Evolutionary conservation across 2,797 vertebrate species (phyloP), one percentile per base, ranked within the genome.

Genomic region (Scarus forsteni): DNA sequence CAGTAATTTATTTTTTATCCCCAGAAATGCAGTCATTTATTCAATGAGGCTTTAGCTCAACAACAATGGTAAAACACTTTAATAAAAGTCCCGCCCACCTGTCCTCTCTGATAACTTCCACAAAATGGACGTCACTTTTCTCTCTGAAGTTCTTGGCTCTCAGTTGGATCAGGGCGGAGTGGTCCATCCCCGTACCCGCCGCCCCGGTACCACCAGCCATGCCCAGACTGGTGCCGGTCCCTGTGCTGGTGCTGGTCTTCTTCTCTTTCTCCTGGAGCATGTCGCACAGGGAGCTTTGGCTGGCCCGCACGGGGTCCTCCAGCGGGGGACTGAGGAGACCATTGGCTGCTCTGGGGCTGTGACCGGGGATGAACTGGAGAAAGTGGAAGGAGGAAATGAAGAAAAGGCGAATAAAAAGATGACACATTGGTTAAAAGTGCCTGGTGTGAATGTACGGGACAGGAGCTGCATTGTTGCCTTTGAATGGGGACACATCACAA

Each of bases 51-150:
- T n/a, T n/a, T n/a, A n/a, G 27, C 27, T 4, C 27, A 27, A 27
- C 27, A 27, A 27, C 27, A 27, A 27, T 27, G 27, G 27, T 27
- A 27, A 27, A 27, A 27, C 27, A 27, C 27, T 27, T 27, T 27
- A 27, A 27, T 27, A 27, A 27, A 27, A 27, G 2, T 27, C 27
- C 27, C 27, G 55, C 94, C 93, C 86, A 99, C 98, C 98, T 97
- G 94, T 98, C 97, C 80, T 98, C 97, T 88, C 96, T 97, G 84
- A 99, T 99, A 65, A 99, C 98, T 27, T 99, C 97, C 60, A 99
- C 98, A 79, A 99, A 99, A 84, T 99, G 97, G 55, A 91, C 97
- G 0, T 99, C 98, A 0, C 97, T 99, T 87, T 97, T 97, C 85
- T 97, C 96, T 63, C 95, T 83, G 89, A 97, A 96, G 85, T 97